Evolutionary conservation across 2,113 vertebrate species (phyloP), one percentile per base, ranked within the genome.

Genomic region (Dipodomys spectabilis): DNA sequence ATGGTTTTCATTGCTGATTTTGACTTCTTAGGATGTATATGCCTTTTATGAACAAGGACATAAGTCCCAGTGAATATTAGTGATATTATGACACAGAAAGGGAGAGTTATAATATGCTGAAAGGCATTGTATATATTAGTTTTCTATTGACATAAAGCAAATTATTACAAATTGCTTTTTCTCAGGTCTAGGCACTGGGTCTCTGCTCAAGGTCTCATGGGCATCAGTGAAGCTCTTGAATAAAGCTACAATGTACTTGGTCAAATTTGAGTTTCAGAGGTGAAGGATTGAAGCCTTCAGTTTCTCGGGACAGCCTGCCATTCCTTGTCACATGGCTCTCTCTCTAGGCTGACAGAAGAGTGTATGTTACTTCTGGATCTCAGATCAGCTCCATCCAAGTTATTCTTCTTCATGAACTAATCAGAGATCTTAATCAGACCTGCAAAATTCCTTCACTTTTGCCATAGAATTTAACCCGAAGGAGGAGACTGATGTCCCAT

Each of bases 1-100:
- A 64, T 2, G 4, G 28, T 75, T 86, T 91, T 84, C 53, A 39
- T 35, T 30, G 57, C 12, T 44, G 65, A 86, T 62, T 96, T 93
- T 93, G 39, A 88, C 19, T 81, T 85, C 20, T 82, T 93, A n/a
- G 22, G 57, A 79, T 92, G 71, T 82, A 2, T 93, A 25, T 62
- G 7, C 86, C 25, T 86, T 82, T 19, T 49, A 57, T 62, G 23
- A 88, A 80, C 83, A 88, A 39, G 23, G 13, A 65, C 53, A 39
- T 44, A 67, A 64, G 82, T 2, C 28, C 19, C 23, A 69, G 28
- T 35, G 19, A 74, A 57, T 78, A 35, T 68, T 89, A 82, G 49
- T 79, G 85, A 79, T 3, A 22, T 57, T 57, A 13, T 71, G 83
- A 85, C 39, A 81, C n/a, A 95, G 32, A 88, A 88, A 88, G 44